Conservation (phyloP, 2,888 invertebrate species). For the Acanthopleura granulata region DNA sequence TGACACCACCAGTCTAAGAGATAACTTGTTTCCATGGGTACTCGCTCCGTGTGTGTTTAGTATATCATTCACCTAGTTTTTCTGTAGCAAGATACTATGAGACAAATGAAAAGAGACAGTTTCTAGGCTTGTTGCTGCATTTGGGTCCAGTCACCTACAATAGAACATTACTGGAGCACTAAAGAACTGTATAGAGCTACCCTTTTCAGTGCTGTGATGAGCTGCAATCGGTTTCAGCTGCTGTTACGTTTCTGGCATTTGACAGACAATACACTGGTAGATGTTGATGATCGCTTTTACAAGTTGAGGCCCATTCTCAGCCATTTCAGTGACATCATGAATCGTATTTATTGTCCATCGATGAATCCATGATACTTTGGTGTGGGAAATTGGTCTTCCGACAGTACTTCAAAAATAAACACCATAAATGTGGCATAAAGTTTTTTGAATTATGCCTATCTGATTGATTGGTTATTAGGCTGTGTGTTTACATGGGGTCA, state of each 20-base stretch:
- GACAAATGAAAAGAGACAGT: constrained; percentile 22
- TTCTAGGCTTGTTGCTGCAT: constrained; percentile 16
- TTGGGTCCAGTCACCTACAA: constrained; percentile 21
- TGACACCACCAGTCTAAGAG: no score
- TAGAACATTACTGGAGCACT: constrained; percentile 20
- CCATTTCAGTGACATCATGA: no score
- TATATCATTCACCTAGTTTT: no score
- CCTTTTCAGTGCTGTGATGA: not conserved
- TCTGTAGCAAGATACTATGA: no score
- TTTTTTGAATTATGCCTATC: constrained; percentile 25
- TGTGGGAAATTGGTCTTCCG: constrained; percentile 23
- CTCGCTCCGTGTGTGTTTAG: no score
- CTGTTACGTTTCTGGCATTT: no score
- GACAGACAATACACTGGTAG: no score
- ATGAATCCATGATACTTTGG: constrained; percentile 30
- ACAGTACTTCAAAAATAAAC: constrained; percentile 13
- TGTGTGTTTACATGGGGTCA: constrained; percentile 20
- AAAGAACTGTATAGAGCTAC: not conserved
- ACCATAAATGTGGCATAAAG: constrained; percentile 18
- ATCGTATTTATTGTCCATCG: not conserved
- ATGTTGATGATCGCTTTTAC: no score
- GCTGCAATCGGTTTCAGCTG: not conserved
- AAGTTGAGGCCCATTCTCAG: no score
- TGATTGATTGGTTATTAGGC: constrained; percentile 18
- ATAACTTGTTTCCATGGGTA: no score